These are phyloP conservation scores for Dipodomys spectabilis DNA, from an alignment of 2,113 vertebrate species.

Conservation along the genomic window DNA sequence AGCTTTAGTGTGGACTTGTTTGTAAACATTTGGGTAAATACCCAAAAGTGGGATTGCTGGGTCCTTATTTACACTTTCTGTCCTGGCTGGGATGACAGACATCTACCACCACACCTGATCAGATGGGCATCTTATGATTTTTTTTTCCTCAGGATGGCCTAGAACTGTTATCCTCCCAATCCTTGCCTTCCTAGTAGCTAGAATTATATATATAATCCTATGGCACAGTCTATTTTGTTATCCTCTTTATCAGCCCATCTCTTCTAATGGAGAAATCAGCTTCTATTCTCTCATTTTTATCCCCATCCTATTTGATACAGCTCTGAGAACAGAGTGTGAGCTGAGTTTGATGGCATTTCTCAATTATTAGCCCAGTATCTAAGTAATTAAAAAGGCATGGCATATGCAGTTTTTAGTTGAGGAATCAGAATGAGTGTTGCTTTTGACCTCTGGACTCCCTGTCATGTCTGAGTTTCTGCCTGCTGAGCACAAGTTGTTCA, in stretches of 20 bases:
- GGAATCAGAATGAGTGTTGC: neutral
- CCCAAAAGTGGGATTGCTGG: no score
- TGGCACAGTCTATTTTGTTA: neutral
- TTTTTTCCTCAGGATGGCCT: neutral
- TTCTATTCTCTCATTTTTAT: constrained; percentile 12
- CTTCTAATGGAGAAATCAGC: constrained; percentile 45
- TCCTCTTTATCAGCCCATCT: neutral
- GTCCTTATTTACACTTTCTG: no score
- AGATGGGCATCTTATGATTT: neutral
- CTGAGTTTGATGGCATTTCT: constrained; percentile 14
- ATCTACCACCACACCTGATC: no score
- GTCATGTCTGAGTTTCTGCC: neutral
- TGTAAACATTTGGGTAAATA: no score
- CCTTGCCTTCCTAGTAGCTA: no score
- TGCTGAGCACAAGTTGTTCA: neutral
- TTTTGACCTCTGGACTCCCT: neutral
- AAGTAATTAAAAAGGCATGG: neutral
- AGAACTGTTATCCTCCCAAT: no score
- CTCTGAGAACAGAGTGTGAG: neutral
- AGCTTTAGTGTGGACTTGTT: no score
- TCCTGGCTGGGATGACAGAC: no score
- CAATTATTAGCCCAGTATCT: constrained; percentile 18
- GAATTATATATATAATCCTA: no score
- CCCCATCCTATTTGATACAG: constrained; percentile 20
- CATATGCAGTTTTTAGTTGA: neutral